These are phyloP conservation scores for Orthosia gracilis DNA, from an alignment of 2,888 invertebrate species.

Conservation along the genomic window DNA sequence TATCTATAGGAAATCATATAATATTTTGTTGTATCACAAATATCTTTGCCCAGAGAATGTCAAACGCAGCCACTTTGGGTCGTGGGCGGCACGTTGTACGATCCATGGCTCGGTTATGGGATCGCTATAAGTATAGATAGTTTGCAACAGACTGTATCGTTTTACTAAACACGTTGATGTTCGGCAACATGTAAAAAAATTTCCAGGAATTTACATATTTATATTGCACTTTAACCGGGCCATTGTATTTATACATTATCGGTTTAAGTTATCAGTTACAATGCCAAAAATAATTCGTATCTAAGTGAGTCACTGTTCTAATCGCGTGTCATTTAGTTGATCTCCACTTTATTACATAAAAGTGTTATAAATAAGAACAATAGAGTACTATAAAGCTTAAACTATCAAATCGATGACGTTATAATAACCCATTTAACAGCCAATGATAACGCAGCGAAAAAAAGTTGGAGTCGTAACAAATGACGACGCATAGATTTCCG, in stretches of 20 bases:
- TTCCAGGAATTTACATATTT: conserved; percentile 3
- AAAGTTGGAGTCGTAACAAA: conserved; percentile 36
- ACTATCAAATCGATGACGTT: conserved; percentile 30
- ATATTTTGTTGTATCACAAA: conserved; percentile 40
- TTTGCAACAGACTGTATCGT: not conserved
- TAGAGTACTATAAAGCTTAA: conserved; percentile 32
- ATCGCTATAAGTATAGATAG: conserved; percentile 19
- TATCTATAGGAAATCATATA: conserved; percentile 18
- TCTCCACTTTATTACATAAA: conserved; percentile 35
- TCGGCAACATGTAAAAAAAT: not conserved
- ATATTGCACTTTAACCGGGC: conserved; percentile 11
- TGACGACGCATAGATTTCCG: conserved; percentile 39
- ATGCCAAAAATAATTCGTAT: conserved; percentile 34
- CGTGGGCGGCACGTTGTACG: conserved; percentile 57
- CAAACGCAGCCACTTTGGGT: conserved; percentile 59
- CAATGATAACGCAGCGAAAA: conserved; percentile 33
- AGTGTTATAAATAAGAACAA: conserved; percentile 22
- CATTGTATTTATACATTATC: conserved; percentile 24
- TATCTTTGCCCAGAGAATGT: conserved; percentile 48
- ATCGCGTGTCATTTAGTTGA: conserved; percentile 41
- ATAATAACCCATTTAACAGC: conserved; percentile 27
- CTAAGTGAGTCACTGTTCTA: conserved; percentile 28
- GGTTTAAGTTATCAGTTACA: conserved; percentile 17
- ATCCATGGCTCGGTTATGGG: conserved; percentile 32
- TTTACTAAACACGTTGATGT: not conserved